Percentiles rank a stretch among this genome's conserved stretches.
phyloP scores from a whole-genome alignment of 2,113 vertebrate genomes.

The Castor canadensis region DNA sequence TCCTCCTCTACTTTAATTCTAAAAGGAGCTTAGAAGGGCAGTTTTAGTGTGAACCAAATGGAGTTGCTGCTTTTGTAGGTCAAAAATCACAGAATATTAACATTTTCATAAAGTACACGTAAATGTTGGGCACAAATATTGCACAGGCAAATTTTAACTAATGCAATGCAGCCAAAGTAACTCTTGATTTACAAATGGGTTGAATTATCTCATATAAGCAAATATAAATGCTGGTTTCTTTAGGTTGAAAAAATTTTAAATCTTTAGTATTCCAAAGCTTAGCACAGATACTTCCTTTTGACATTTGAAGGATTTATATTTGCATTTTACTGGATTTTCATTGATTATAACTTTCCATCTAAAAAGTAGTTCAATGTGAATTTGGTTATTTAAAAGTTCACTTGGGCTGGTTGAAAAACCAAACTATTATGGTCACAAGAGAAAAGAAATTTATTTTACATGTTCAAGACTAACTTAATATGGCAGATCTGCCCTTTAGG shows the following conservation, averaged over 20 bases:
- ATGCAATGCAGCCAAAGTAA: neutral
- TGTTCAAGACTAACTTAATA: conserved; percentile 69
- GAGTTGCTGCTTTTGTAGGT: neutral
- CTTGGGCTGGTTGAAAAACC: conserved; percentile 46
- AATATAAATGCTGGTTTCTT: conserved; percentile 11
- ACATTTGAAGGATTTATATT: conserved; percentile 67
- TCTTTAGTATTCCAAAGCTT: conserved; percentile 20
- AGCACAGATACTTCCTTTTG: conserved; percentile 37
- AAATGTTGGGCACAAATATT: neutral
- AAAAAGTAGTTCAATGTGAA: conserved; percentile 73
- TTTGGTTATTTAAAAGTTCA: conserved; percentile 76
- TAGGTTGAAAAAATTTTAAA: conserved; percentile 3
- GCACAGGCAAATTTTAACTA: neutral
- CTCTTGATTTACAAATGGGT: conserved; percentile 13
- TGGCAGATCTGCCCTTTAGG: conserved; percentile 44
- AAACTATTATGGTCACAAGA: conserved; percentile 57
- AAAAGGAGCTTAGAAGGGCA: neutral
- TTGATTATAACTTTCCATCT: conserved; percentile 71
- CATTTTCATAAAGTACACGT: neutral
- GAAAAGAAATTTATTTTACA: conserved; percentile 60
- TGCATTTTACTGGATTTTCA: conserved; percentile 68
- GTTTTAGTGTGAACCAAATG: neutral
- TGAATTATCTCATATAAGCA: neutral
- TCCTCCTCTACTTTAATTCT: neutral
- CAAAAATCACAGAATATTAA: neutral